Evolutionary conservation across 1,140 invertebrate species (phyloP).

Genomic region (Nomia melanderi): DNA sequence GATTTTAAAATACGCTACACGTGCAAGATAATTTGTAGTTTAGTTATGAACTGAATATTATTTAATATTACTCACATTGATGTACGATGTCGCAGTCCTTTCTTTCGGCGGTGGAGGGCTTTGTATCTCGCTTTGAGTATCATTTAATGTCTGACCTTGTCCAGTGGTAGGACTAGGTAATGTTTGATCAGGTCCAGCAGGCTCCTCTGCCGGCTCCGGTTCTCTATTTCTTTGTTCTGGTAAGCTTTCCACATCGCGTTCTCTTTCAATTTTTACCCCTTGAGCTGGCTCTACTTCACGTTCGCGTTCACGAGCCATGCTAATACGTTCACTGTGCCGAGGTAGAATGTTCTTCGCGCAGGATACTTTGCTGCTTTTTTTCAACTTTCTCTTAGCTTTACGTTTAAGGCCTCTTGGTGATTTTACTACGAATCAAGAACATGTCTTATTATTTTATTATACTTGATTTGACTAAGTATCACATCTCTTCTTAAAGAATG

Average conservation of each 20-base stretch:
- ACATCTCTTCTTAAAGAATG: no score
- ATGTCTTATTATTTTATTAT: no score
- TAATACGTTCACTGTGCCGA: constrained; percentile 73
- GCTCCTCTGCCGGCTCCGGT: constrained; percentile 82
- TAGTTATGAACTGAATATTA: neutral
- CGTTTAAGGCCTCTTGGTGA: constrained; percentile 81
- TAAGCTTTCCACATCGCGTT: constrained; percentile 74
- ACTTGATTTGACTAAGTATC: no score
- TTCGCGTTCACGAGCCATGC: constrained; percentile 67
- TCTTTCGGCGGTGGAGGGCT: constrained; percentile 81
- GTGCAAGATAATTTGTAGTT: no score
- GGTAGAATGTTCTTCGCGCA: constrained; percentile 73
- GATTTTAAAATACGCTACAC: no score
- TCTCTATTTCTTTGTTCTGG: constrained; percentile 78
- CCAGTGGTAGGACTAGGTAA: constrained; percentile 81
- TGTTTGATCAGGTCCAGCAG: constrained; percentile 83
- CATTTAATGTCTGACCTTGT: constrained; percentile 72
- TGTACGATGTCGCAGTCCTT: constrained; percentile 83
- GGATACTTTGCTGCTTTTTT: constrained; percentile 69
- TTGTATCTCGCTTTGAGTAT: constrained; percentile 72
- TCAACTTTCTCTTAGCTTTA: constrained; percentile 79
- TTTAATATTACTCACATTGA: constrained; percentile 82
- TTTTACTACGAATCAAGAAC: constrained; percentile 73
- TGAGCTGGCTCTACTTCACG: constrained; percentile 68
- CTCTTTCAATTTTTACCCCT: constrained; percentile 75